Evolutionary conservation across 1,140 invertebrate species (phyloP).

Genomic region (Philotrypesis tridentata): DNA sequence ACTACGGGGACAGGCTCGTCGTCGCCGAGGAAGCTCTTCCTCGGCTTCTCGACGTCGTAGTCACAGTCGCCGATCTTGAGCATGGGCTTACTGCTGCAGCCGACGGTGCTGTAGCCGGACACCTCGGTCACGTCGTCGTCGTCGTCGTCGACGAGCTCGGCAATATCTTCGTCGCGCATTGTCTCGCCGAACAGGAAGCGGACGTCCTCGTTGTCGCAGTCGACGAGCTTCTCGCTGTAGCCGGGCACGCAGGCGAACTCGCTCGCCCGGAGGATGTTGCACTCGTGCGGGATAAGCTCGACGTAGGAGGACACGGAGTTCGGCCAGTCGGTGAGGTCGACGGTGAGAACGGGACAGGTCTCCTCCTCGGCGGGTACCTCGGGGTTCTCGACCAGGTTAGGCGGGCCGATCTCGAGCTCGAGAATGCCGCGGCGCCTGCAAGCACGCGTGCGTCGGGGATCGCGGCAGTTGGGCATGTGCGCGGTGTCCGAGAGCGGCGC

Average conservation of each 20-base stretch:
- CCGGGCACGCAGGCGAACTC: background rate
- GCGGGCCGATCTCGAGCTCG: background rate
- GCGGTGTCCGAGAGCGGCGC: rapidly evolving
- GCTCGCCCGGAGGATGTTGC: background rate
- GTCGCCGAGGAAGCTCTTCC: background rate
- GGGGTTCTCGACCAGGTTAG: slow-evolving; percentile 11
- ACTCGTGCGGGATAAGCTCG: slow-evolving; percentile 23
- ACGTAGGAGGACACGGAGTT: background rate
- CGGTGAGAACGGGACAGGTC: slow-evolving; percentile 9
- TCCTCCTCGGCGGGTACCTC: background rate
- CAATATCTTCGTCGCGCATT: background rate
- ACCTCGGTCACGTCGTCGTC: background rate
- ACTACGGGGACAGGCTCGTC: background rate
- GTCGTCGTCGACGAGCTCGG: background rate
- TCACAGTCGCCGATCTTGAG: background rate
- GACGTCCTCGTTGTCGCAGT: background rate
- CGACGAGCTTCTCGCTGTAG: background rate
- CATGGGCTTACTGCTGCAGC: background rate
- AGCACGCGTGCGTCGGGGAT: background rate
- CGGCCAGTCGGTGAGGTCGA: slow-evolving; percentile 32
- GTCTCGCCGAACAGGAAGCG: background rate
- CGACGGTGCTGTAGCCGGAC: background rate
- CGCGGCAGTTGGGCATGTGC: slow-evolving; percentile 2
- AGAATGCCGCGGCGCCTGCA: background rate
- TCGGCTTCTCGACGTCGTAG: background rate